Conservation (phyloP, 2,888 invertebrate genomes). For the Caenorhabditis sp. region DNA sequence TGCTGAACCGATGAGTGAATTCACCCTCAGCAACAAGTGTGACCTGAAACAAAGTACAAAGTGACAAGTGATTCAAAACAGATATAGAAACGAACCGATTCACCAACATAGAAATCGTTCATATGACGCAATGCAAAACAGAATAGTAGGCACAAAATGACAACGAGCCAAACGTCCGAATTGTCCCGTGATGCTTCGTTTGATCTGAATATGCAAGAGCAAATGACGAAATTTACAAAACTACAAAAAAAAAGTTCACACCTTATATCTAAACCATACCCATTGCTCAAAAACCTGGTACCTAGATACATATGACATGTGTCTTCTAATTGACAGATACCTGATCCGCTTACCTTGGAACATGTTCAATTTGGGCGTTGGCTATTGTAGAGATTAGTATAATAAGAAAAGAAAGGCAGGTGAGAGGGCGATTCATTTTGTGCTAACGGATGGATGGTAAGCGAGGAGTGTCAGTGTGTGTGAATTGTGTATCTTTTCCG, state of each 20-base stretch:
- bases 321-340: neutral
- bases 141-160: slow-evolving; percentile 67
- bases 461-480: neutral
- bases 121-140: slow-evolving; percentile 71
- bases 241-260: too few species aligned
- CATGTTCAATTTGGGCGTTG: slow-evolving; percentile 12
- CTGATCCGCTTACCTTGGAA: slow-evolving; percentile 5
- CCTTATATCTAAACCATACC: too few species aligned
- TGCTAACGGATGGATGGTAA: neutral
- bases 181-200: slow-evolving; percentile 67
- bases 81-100: slow-evolving; percentile 61
- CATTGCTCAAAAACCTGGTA: too few species aligned
- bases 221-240: too few species aligned
- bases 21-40: slow-evolving; percentile 69
- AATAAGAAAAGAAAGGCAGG: neutral
- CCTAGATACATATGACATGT: too few species aligned
- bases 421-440: slow-evolving; percentile 15
- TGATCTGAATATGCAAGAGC: too few species aligned
- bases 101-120: slow-evolving; percentile 72
- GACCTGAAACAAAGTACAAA: slow-evolving; percentile 42
- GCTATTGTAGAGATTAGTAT: slow-evolving; percentile 4
- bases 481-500: neutral
- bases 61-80: slow-evolving; percentile 9
- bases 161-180: slow-evolving; percentile 67
- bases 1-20: slow-evolving; percentile 67